These are phyloP conservation scores for Megamerina dolium DNA, from an alignment of 2,888 invertebrate genomes.

Conservation along the genomic window DNA sequence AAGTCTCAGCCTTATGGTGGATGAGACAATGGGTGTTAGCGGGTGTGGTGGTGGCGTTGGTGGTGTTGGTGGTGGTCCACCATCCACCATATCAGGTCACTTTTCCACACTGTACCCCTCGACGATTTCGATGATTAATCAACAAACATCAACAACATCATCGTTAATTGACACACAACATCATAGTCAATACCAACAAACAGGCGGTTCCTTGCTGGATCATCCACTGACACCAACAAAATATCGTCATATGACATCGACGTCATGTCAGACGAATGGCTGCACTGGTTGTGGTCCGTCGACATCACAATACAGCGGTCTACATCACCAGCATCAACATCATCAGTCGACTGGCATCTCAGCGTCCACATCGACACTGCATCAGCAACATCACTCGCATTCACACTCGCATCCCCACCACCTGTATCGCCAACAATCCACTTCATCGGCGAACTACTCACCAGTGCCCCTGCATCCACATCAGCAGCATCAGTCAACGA, in stretches of 20 bases:
- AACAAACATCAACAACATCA: constrained; percentile 46
- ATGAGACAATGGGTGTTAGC: constrained; percentile 33
- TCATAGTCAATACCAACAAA: constrained; percentile 48
- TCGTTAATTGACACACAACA: constrained; percentile 45
- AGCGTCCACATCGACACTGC: constrained; percentile 36
- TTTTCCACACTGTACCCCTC: constrained; percentile 43
- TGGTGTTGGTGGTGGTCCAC: constrained; percentile 15
- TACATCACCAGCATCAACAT: constrained; percentile 22
- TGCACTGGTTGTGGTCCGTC: constrained; percentile 25
- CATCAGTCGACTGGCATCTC: constrained; percentile 24
- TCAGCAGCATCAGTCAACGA: constrained; percentile 48
- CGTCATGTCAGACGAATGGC: constrained; percentile 46
- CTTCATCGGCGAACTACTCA: constrained; percentile 47
- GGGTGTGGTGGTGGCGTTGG: constrained; percentile 17
- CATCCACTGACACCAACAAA: constrained; percentile 48
- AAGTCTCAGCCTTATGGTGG: constrained; percentile 47
- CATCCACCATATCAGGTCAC: constrained; percentile 41
- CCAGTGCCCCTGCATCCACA: constrained; percentile 46
- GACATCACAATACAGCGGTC: constrained; percentile 22
- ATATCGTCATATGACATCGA: constrained; percentile 45
- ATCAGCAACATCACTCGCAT: constrained; percentile 24
- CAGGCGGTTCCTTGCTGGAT: constrained; percentile 46
- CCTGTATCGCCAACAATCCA: constrained; percentile 46
- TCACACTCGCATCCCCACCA: constrained; percentile 27
- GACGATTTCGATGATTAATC: constrained; percentile 42